These are phyloP conservation scores for Artibeus lituratus DNA, from an alignment of 2,797 vertebrate species.

Conservation along the genomic window DNA sequence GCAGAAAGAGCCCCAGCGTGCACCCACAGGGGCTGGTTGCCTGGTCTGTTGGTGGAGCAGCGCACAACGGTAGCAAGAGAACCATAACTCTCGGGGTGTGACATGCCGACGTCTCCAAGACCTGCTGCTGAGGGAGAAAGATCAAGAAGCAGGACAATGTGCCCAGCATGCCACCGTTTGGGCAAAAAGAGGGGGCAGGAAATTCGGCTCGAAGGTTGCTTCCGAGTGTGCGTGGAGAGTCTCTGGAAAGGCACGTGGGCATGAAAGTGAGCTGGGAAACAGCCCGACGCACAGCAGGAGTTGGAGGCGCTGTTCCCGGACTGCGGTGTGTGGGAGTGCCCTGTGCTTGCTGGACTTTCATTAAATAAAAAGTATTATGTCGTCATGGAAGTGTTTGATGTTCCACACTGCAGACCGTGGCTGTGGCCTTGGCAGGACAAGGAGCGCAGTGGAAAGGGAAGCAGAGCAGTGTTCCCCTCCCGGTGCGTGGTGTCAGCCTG, in stretches of 20 bases:
- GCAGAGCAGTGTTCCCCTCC: neutral
- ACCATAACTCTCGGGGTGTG: too few species aligned
- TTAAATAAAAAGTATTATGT: neutral
- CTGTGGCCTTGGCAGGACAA: neutral
- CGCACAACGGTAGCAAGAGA: neutral
- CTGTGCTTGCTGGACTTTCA: neutral
- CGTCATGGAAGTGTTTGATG: neutral
- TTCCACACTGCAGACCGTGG: neutral
- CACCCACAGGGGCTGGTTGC: neutral
- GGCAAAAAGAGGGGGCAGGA: neutral
- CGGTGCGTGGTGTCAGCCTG: neutral
- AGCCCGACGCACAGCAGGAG: accelerated
- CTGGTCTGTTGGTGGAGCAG: neutral
- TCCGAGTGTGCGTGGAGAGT: neutral
- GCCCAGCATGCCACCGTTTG: accelerated
- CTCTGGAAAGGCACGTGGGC: neutral
- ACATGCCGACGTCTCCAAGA: neutral
- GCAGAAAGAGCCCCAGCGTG: too few species aligned
- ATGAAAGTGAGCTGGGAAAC: neutral
- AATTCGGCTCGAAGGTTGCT: neutral
- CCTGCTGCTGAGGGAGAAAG: neutral
- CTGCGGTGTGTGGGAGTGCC: neutral
- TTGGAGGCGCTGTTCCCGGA: neutral
- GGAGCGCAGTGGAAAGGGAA: accelerated
- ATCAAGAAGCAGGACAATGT: neutral